Evolutionary conservation across 2,888 invertebrate genomes (phyloP).

Genomic region (Xylota segnis): DNA sequence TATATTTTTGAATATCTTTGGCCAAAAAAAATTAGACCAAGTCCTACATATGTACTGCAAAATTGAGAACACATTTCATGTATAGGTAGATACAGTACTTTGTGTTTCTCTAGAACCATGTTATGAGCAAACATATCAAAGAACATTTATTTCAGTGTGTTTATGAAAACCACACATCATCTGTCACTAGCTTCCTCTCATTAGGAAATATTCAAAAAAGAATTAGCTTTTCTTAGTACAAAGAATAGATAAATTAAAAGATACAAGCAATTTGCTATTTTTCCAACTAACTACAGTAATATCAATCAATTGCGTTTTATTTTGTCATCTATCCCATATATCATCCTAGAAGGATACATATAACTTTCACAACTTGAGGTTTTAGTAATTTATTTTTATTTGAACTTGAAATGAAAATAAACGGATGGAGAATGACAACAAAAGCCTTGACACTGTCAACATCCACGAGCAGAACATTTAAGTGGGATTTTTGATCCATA

Average conservation of each 20-base stretch:
- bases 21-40: not conserved
- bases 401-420: conserved; percentile 5
- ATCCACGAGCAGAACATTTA: not conserved
- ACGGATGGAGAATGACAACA: conserved; percentile 1
- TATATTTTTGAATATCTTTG: not conserved
- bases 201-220: not conserved
- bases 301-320: not conserved
- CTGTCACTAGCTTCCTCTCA: conserved; percentile 5
- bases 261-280: conserved; percentile 14
- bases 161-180: conserved; percentile 9
- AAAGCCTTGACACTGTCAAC: conserved; percentile 26
- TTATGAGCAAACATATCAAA: conserved; percentile 1
- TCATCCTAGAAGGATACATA: conserved; percentile 6
- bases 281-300: not conserved
- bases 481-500: not conserved
- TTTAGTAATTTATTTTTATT: conserved; percentile 7
- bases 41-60: no score
- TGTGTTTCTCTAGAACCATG: not conserved
- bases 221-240: not conserved
- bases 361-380: not conserved
- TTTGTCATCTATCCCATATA: not conserved
- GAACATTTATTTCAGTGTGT: not conserved
- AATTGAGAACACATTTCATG: not conserved
- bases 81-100: not conserved
- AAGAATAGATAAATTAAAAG: not conserved